Conservation (phyloP, 1,140 invertebrate species). For the Rhyacophila brunnea region DNA sequence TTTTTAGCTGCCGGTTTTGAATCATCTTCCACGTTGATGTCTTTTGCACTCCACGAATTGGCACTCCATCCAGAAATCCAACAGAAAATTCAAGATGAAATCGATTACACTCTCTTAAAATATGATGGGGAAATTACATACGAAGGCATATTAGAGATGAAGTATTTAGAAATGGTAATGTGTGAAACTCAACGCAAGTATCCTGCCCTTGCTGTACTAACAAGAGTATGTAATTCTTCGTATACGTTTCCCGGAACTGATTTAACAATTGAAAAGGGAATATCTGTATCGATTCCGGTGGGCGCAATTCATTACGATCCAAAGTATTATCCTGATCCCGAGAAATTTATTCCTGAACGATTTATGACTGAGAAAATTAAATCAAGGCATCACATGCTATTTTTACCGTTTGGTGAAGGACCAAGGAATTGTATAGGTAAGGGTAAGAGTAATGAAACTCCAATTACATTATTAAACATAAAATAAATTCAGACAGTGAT, state of each 20-base stretch:
- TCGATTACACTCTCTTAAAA: slow-evolving; percentile 44
- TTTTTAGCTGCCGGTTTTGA: slow-evolving; percentile 43
- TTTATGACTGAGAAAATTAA: slow-evolving; percentile 14
- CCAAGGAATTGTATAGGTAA: slow-evolving; percentile 26
- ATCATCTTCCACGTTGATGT: slow-evolving; percentile 50
- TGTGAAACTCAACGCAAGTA: slow-evolving; percentile 34
- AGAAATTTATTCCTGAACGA: slow-evolving; percentile 27
- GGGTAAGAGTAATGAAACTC: no score
- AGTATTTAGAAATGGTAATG: slow-evolving; percentile 39
- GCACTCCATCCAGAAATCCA: slow-evolving; percentile 59
- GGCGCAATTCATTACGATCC: slow-evolving; percentile 18
- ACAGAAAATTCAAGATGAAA: slow-evolving; percentile 54
- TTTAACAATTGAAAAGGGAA: slow-evolving; percentile 14
- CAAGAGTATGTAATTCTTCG: slow-evolving; percentile 1
- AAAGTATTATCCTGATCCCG: slow-evolving; percentile 27
- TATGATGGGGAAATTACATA: slow-evolving; percentile 43
- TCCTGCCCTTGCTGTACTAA: slow-evolving; percentile 2
- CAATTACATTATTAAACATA: no score
- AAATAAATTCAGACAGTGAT: no score
- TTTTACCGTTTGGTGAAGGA: slow-evolving; percentile 28
- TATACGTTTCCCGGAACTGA: slow-evolving; percentile 17
- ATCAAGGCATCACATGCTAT: slow-evolving; percentile 13
- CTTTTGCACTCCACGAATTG: slow-evolving; percentile 56
- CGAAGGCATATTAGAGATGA: slow-evolving; percentile 46
- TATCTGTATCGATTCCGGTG: slow-evolving; percentile 19